Base-by-base conservation (phyloP, 2,888 invertebrate genomes). In the Ypsolopha scabrella region DNA sequence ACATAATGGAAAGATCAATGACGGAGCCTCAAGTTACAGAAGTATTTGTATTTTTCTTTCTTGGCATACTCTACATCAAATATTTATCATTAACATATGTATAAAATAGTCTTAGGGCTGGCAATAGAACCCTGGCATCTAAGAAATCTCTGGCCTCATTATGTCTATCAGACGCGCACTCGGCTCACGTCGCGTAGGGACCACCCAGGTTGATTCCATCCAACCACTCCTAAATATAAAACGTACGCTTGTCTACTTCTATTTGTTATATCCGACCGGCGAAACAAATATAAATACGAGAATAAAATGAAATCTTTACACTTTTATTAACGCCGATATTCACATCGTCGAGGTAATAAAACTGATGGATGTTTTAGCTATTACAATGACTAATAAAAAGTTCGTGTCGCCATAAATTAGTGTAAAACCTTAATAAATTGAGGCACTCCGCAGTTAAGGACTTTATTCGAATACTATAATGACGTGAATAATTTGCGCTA, bases 121-220 rank as follows among this genome's bases (percentile, higher is more conserved):
- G 24, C 4, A 24, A 24, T 24, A 24, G 2, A 24, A 24, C 62
- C 67, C 68, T 67, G 68, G 73, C 79, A 78, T 80, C 82, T 61
- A 73, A 77, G 78, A 73, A 78, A 80, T 82, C 80, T 80, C 81
- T 36, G 70, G 69, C 74, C 79, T 74, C 78, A 79, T 79, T 75
- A 72, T 65, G 75, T 73, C 70, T 62, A 65, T 68, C 70, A 60
- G 62, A 58, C 54, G 51, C 46, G 52, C 58, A 64, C 57, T 59
- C 68, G 66, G 67, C 73, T 68, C 74, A 67, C 70, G 68, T 58
- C 1, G 11, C 1, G 10, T n/a, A 10, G 66, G 57, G 82, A 80
- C 81, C 82, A 82, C 80, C 80, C 82, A 82, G 69, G 74, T 61
- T 70, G 80, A 64, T 65, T 50, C 46, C 65, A 64, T 65, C 69